A percentile compares a stretch with the other conserved stretches of the same genome.
Conservation (phyloP, 2,888 invertebrate genomes). For the Lymantria dispar region DNA sequence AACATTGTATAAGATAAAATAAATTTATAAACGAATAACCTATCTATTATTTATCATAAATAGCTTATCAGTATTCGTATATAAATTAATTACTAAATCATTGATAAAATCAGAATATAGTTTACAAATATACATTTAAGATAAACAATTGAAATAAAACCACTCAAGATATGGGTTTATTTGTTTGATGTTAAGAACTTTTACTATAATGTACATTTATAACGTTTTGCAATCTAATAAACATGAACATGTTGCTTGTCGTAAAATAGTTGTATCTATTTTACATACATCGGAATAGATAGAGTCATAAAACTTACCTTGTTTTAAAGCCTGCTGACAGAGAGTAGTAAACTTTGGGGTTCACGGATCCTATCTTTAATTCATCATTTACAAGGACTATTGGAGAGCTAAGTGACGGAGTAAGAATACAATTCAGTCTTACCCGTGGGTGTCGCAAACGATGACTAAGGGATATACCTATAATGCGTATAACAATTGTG, state of each 20-base stretch:
- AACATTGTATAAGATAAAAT: no score
- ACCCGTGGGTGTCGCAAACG: no score
- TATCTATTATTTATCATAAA: no score
- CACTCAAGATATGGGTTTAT: neutral
- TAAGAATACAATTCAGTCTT: no score
- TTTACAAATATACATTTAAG: no score
- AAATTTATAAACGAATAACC: no score
- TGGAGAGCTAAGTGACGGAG: no score
- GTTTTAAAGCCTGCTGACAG: conserved; percentile 31
- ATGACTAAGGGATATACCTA: no score
- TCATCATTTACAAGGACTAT: neutral
- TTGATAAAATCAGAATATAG: no score
- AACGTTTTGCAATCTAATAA: conserved; percentile 32
- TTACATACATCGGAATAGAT: conserved; percentile 20
- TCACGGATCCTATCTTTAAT: conserved; percentile 28
- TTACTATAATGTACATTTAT: conserved; percentile 15
- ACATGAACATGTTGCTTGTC: conserved; percentile 18
- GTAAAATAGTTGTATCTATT: conserved; percentile 10
- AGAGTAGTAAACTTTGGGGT: conserved; percentile 39
- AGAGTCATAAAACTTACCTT: conserved; percentile 39
- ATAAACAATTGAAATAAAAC: neutral
- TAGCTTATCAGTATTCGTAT: no score
- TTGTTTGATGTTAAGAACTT: neutral
- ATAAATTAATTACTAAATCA: no score
- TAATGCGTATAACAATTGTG: no score